phyloP scores from a whole-genome alignment of 2,888 invertebrate genomes.

The Oligia fasciuncula region DNA sequence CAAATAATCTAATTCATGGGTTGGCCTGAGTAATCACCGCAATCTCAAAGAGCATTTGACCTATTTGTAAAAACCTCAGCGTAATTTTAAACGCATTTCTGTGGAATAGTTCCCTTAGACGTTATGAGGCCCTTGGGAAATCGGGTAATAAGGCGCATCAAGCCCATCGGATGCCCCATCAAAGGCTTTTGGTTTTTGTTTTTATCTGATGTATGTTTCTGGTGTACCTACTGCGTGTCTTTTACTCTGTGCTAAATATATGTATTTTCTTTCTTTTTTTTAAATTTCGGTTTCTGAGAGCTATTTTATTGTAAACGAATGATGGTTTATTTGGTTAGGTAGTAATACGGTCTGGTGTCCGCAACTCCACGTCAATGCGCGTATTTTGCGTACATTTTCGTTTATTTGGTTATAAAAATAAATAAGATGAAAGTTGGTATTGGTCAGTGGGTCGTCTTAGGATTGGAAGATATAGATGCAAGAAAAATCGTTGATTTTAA shows the following conservation, averaged over 20 bases:
- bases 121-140: conserved; percentile 57
- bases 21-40: conserved; percentile 19
- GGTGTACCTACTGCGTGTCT: no score
- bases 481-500: background rate
- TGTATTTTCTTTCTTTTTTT: no score
- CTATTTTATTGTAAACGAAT: background rate
- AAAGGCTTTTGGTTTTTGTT: conserved; percentile 14
- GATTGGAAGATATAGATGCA: background rate
- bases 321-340: background rate
- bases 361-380: no score
- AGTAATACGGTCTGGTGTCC: no score
- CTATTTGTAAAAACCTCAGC: conserved; percentile 11
- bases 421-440: background rate
- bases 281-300: conserved; percentile 14
- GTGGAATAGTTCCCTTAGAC: conserved; percentile 43
- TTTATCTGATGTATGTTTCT: no score
- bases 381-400: no score
- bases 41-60: conserved; percentile 9
- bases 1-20: background rate
- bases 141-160: conserved; percentile 37
- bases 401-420: background rate
- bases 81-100: conserved; percentile 32
- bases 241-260: no score
- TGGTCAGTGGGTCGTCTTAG: background rate
- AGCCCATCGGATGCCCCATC: conserved; percentile 36